Base-by-base conservation (phyloP, 1,140 invertebrate species). In the Philotrypesis tridentata region DNA sequence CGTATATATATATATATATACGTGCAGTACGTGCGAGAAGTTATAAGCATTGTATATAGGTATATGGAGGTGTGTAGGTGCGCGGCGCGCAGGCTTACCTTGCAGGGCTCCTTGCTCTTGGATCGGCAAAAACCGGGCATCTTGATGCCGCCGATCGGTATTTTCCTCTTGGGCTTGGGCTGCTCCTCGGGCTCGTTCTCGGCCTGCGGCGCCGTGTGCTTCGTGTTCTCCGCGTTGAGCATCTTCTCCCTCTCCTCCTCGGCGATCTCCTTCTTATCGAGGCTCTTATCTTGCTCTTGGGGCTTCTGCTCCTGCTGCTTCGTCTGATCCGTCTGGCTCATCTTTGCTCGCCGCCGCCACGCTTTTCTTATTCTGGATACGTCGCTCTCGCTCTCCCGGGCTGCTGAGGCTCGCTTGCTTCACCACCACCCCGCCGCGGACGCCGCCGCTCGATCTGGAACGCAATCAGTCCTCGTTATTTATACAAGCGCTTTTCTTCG, bases 131-230 rank as follows among this genome's bases (percentile, higher is more conserved):
- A 96, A 37, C 95, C 95, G 7, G 95, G 96, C 93, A 96, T 95
- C 92, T 96, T 96, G 70, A 96, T 96, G 17, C 95, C 96, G 43
- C 95, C 95, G 84, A 96, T 96, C 3, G 96, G 96, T 86, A 96
- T 96, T 88, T 96, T 96, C 84, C 88, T 92, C 87, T 95, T 96
- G 11, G 95, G 95, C 85, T 96, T 95, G n/a, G n/a, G n/a, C 1
- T 92, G 93, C 73, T 92, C 93, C 31, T 93, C 92, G 33, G 88
- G 84, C 81, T 89, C 92, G 73, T 37, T 40, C 85, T 93, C 93
- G 6, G 88, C 79, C 33, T 91, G 86, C 65, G 87, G 85, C 82
- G 89, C 88, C 75, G 87, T 85, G 67, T 91, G 90, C 82, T 91
- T 91, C 81, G 88, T 93, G 84, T 93, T 94, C 85, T 94, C 94